Percentiles rank a stretch among this genome's conserved stretches.
phyloP scores from a whole-genome alignment of 2,797 vertebrate genomes.

The Pseudochaenichthys georgianus region DNA sequence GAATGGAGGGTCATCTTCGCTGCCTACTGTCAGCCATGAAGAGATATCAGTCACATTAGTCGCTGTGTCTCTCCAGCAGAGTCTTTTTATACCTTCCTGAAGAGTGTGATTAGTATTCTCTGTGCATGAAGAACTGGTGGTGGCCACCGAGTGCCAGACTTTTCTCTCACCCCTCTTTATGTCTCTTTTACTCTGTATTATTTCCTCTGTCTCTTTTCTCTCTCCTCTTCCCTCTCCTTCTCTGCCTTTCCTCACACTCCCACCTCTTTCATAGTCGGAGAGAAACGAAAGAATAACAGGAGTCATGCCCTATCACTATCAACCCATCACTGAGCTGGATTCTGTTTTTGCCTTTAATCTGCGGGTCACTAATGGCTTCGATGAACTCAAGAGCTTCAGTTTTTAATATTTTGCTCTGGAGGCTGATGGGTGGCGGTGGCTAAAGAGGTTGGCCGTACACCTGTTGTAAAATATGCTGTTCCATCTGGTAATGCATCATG shows the following conservation, averaged over 20 bases:
- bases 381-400: conserved; percentile 5
- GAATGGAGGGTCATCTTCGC: conserved; percentile 18
- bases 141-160: conserved; percentile 70
- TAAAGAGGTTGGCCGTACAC: too few species aligned
- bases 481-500: not conserved
- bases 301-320: conserved; percentile 49
- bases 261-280: conserved; percentile 24
- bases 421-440: not conserved
- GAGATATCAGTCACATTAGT: conserved; percentile 61
- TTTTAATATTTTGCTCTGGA: conserved; percentile 8
- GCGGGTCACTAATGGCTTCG: conserved; percentile 24
- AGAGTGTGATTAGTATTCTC: conserved; percentile 77
- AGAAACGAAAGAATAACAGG: conserved; percentile 58
- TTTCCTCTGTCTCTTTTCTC: conserved; percentile 8
- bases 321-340: conserved; percentile 44
- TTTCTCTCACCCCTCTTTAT: conserved; percentile 50
- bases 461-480: too few species aligned
- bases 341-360: conserved; percentile 37
- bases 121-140: conserved; percentile 66
- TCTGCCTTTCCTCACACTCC: conserved; percentile 38
- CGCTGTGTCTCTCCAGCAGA: conserved; percentile 43
- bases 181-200: conserved; percentile 52
- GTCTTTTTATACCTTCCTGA: conserved; percentile 55
- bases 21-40: conserved; percentile 48
- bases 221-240: conserved; percentile 5